These are phyloP conservation scores for Tetrax tetrax DNA, from an alignment of 2,113 vertebrate genomes.

Conservation along the genomic window DNA sequence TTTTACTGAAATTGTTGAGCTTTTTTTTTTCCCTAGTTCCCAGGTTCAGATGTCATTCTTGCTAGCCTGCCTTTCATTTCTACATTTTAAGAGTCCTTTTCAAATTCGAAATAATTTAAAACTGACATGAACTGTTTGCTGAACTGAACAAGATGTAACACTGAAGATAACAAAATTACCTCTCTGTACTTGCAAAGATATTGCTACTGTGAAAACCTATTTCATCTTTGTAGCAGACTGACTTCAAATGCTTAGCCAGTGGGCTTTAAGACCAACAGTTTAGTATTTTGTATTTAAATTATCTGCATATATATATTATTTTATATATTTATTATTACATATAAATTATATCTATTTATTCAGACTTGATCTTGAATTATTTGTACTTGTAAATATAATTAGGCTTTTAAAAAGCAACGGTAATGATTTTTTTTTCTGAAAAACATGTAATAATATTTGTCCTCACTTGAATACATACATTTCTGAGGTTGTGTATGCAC, in stretches of 20 bases:
- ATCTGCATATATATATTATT: background rate
- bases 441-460: background rate
- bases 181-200: background rate
- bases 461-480: background rate
- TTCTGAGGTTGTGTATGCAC: background rate
- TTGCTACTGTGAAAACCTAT: background rate
- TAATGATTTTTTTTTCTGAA: background rate
- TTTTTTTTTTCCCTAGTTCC: background rate
- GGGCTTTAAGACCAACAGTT: background rate
- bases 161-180: background rate
- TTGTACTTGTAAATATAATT: background rate
- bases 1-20: background rate
- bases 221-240: background rate
- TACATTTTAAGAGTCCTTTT: background rate
- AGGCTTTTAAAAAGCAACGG: background rate
- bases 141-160: background rate
- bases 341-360: background rate
- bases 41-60: background rate
- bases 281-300: background rate
- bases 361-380: background rate
- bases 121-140: background rate
- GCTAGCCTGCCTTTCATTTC: background rate
- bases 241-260: background rate
- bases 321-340: background rate
- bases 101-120: background rate